A percentile compares a stretch with the other conserved stretches of the same genome.
Conservation (phyloP, 2,113 vertebrate species). For the Gymnocephalus cernua region DNA sequence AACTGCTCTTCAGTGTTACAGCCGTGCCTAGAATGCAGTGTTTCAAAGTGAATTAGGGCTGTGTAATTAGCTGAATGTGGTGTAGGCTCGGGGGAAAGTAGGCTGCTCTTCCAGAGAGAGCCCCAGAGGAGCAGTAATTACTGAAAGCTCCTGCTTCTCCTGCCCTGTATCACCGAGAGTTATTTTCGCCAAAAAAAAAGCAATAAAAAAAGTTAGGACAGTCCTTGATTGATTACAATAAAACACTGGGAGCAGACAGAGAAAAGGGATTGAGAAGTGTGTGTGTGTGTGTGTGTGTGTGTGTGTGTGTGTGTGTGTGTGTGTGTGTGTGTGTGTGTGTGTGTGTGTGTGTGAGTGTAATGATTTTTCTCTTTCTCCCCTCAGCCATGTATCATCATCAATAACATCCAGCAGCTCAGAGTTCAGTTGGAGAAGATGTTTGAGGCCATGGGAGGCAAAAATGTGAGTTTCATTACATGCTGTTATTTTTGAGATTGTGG, state of each 20-base stretch:
- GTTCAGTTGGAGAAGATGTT: constrained; percentile 99
- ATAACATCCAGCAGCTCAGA: constrained; percentile 97
- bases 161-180: constrained; percentile 41
- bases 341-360: neutral
- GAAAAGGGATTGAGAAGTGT: constrained; percentile 2
- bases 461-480: constrained; percentile 80
- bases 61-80: constrained; percentile 76
- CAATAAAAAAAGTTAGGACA: constrained; percentile 54
- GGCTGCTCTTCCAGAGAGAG: constrained; percentile 57
- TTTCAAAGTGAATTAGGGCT: constrained; percentile 67
- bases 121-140: constrained; percentile 62
- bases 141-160: constrained; percentile 49
- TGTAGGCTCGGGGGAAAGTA: constrained; percentile 33
- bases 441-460: constrained; percentile 97
- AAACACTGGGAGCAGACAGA: constrained; percentile 32
- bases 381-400: constrained; percentile 97
- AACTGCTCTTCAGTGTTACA: constrained; percentile 25
- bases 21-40: constrained; percentile 39
- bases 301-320: too few relatives aligned
- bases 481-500: neutral
- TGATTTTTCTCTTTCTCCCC: constrained; percentile 43
- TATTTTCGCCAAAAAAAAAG: constrained; percentile 45
- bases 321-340: too few relatives aligned
- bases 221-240: constrained; percentile 63
- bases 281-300: neutral